Evolutionary conservation across 2,113 vertebrate species (phyloP), one percentile per base, ranked within the genome.

Genomic region (Asarcornis scutulata): DNA sequence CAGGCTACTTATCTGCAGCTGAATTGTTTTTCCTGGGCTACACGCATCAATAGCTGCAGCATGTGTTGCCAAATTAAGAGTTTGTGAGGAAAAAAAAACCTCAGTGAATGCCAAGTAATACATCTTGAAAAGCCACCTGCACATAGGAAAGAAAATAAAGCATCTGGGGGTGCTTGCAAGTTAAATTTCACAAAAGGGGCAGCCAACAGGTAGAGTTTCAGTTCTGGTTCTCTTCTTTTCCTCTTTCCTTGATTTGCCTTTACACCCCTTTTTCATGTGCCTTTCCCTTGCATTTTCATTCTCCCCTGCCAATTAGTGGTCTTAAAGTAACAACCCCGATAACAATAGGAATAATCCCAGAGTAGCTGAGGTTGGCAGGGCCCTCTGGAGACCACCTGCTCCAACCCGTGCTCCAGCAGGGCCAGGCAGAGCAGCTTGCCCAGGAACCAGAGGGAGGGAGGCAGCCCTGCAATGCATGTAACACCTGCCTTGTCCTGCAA

Each of bases 41-140:
- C 25, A 13, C 0, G 1, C 40, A 52, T 72, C 56, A 81, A 36
- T 82, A 93, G 38, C 46, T 79, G 63, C 74, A 66, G 34, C 9
- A 17, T n/a, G n/a, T 64, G 48, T 31, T 91, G 89, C 66, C 86
- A 94, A 68, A 87, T 72, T 13, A 82, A 80, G 89, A 91, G 69
- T 90, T 3, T 86, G 74, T 91, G 77, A 91, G 79, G 80, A 6
- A 34, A 81, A 69, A 73, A 91, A 60, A 27, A 40, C 11, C 40
- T 53, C 63, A 25, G 32, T 89, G 92, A 96, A 93, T 92, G 74
- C 63, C 38, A 83, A 97, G 71, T 27, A 86, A 94, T 95, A 29
- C 55, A 52, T 94, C 86, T 96, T 96, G 85, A 96, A 95, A 95
- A 97, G 83, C 67, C 96, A 96, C 79, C 67, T 96, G 95, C 88